A percentile compares a stretch with the other conserved stretches of the same genome.
phyloP scores from a whole-genome alignment of 2,888 invertebrate species.

The Eupithecia abbreviata region DNA sequence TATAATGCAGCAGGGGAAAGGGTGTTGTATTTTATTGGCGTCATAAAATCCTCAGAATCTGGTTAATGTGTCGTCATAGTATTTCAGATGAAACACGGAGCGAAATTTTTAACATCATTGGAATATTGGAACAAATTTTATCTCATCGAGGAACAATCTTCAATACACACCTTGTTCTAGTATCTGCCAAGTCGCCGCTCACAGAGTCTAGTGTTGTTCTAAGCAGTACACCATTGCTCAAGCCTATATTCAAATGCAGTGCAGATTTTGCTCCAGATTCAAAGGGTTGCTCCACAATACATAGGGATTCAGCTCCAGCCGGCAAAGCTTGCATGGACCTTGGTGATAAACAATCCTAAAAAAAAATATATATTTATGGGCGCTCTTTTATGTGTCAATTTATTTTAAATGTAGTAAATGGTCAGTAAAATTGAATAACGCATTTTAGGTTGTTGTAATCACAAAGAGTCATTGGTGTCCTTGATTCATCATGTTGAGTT shows the following conservation, averaged over 20 bases:
- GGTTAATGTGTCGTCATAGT: conserved; percentile 79
- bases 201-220: conserved; percentile 97
- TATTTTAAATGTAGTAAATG: neutral
- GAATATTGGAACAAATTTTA: conserved; percentile 20
- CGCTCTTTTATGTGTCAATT: neutral
- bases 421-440: conserved; percentile 79
- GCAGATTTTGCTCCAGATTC: conserved; percentile 88
- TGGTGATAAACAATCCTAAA: conserved; percentile 95
- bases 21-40: neutral
- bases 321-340: conserved; percentile 98
- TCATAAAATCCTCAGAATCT: conserved; percentile 66
- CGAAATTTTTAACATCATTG: conserved; percentile 73
- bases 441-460: conserved; percentile 81
- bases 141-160: conserved; percentile 1
- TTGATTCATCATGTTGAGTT: conserved; percentile 74
- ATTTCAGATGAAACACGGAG: conserved; percentile 86
- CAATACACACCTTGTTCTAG: conserved; percentile 90
- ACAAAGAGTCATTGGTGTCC: conserved; percentile 81
- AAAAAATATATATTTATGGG: conserved; percentile 53
- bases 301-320: conserved; percentile 97
- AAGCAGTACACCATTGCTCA: conserved; percentile 97
- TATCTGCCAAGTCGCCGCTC: conserved; percentile 98
- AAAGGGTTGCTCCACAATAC: conserved; percentile 93
- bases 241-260: conserved; percentile 97
- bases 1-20: neutral